Evolutionary conservation across 2,888 invertebrate genomes (phyloP), one percentile per base, ranked within the genome.

Genomic region (Rhagonycha fulva): DNA sequence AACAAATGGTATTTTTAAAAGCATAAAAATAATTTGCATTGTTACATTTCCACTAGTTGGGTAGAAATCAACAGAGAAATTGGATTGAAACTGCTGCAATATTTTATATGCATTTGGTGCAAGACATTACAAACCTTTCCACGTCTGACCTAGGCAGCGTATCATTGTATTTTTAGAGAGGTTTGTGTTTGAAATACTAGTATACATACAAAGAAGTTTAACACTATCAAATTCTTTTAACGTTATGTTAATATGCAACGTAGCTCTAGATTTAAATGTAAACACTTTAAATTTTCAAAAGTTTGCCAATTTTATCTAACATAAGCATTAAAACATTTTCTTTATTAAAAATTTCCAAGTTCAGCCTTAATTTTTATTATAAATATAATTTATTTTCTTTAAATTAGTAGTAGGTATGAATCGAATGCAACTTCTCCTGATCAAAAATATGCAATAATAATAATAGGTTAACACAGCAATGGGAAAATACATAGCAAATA

Each of bases 151-250:
- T 68, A 47, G 47, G 47, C n/a, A 73, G 66, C 66, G 71, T 73
- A 76, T 76, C 71, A 76, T 71, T 73, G 73, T 74, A 74, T 76
- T 76, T 73, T 76, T 73, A 73, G 32, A 68, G 68, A 71, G 76
- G 73, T 73, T 76, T 76, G 76, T 76, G 76, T 73, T 70, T 71
- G 67, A 28, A 76, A 76, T 69, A 74, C 73, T 67, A 73, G 71
- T 68, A 68, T 76, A 76, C 76, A 76, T 76, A 76, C 76, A 76
- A 76, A 76, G 76, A 76, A 74, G 73, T 67, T 73, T 70, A 62
- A 72, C 69, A 70, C 70, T 47, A 47, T 47, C n/a, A 63, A 19
- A 19, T 12, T 63, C 63, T 63, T 24, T 23, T 63, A 47, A 47
- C 7, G 47, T 47, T 47, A 47, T 47, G 47, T 47, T 47, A 47